phyloP scores from a whole-genome alignment of 2,113 vertebrate genomes.

The Dasyurus viverrinus region DNA sequence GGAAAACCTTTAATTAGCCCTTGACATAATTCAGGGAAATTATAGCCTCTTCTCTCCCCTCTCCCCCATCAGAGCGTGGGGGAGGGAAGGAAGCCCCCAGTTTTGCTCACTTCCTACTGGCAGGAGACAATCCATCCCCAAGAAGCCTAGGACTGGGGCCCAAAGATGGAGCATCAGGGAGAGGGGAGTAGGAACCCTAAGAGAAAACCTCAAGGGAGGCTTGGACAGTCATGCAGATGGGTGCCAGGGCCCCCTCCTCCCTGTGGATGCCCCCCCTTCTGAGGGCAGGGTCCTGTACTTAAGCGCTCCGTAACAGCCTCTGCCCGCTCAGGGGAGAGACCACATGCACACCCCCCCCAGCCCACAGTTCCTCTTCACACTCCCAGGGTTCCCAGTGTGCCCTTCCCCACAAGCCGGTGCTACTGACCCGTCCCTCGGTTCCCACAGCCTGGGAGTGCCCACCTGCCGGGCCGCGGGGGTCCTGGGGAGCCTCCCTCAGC shows the following conservation, averaged over 20 bases:
- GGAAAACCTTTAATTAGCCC: conserved; percentile 81
- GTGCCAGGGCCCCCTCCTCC: no score
- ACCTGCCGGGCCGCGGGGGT: not conserved
- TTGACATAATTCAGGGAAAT: conserved; percentile 78
- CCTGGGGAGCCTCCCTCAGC: not conserved
- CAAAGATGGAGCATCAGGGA: not conserved
- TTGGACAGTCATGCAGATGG: not conserved
- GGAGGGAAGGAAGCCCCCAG: not conserved
- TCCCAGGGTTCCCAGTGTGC: no score
- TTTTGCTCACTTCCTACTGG: not conserved
- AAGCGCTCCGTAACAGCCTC: not conserved
- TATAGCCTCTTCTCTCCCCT: conserved; percentile 66
- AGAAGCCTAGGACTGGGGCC: not conserved
- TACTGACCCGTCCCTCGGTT: no score
- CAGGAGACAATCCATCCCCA: not conserved
- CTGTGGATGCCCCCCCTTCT: not conserved
- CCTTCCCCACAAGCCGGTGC: not conserved
- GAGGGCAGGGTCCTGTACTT: no score
- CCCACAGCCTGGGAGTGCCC: no score
- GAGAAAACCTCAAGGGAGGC: not conserved
- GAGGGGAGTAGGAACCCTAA: no score
- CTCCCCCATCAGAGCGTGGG: conserved; percentile 36
- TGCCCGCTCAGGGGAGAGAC: not conserved
- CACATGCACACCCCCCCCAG: no score
- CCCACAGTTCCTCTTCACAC: not conserved